These are phyloP conservation scores for Polia nebulosa DNA, from an alignment of 2,888 invertebrate species.

Conservation along the genomic window DNA sequence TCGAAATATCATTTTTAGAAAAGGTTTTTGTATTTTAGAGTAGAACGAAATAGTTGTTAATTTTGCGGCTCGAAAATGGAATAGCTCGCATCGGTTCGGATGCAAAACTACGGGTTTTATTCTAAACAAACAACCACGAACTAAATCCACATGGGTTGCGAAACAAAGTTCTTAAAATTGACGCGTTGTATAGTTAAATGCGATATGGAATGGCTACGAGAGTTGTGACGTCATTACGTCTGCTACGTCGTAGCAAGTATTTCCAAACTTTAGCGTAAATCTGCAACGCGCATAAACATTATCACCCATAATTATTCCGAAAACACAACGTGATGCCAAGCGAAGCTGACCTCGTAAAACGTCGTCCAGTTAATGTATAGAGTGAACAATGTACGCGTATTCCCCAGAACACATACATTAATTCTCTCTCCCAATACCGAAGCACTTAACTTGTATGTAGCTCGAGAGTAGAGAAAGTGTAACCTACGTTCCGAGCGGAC, in stretches of 20 bases:
- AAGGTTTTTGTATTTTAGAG: constrained; percentile 30
- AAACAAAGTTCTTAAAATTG: constrained; percentile 17
- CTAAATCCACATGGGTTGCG: not conserved
- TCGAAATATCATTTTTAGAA: constrained; percentile 25
- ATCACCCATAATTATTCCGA: constrained; percentile 42
- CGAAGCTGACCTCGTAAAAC: constrained; percentile 54
- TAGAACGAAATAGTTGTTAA: not conserved
- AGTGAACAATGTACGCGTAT: constrained; percentile 54
- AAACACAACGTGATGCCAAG: constrained; percentile 40
- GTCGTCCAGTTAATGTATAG: constrained; percentile 48
- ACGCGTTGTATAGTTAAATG: constrained; percentile 7
- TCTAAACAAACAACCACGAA: constrained; percentile 10
- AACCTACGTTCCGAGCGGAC: constrained; percentile 58
- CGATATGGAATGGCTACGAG: not conserved
- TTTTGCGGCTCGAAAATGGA: not conserved
- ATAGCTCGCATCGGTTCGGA: not conserved
- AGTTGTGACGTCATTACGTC: constrained; percentile 3
- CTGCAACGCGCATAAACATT: constrained; percentile 27
- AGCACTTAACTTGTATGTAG: constrained; percentile 66
- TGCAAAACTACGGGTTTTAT: constrained; percentile 17
- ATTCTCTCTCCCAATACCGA: constrained; percentile 57
- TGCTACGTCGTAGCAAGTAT: constrained; percentile 26
- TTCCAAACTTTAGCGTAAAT: constrained; percentile 25
- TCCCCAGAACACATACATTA: constrained; percentile 56
- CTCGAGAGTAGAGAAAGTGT: constrained; percentile 56